These are phyloP conservation scores for Syrista parreyssii DNA, from an alignment of 2,888 invertebrate species.

Conservation along the genomic window DNA sequence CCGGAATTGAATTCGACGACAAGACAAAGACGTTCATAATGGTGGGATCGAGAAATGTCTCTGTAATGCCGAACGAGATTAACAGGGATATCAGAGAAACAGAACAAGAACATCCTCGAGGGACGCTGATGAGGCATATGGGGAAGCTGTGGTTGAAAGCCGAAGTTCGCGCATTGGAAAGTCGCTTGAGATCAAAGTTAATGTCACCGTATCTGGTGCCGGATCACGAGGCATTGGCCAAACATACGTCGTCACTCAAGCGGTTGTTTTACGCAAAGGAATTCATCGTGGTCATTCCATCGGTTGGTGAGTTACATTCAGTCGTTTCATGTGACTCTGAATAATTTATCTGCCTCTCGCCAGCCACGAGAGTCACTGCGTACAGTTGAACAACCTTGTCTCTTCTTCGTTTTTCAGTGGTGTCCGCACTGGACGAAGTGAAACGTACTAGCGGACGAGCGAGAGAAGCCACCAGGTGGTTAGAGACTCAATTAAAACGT, in stretches of 20 bases:
- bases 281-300: conserved; percentile 89
- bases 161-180: conserved; percentile 88
- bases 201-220: conserved; percentile 90
- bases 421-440: conserved; percentile 87
- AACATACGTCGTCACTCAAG: conserved; percentile 82
- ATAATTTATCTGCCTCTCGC: too few species aligned
- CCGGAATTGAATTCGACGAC: conserved; percentile 75
- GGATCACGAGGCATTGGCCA: conserved; percentile 83
- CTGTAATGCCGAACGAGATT: background rate
- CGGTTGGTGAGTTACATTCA: conserved; percentile 73
- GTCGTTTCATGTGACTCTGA: too few species aligned
- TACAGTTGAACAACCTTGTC: background rate
- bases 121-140: conserved; percentile 83
- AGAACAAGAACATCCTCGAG: conserved; percentile 56
- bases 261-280: conserved; percentile 84
- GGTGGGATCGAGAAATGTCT: conserved; percentile 23
- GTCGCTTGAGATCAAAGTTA: conserved; percentile 71
- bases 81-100: conserved; percentile 27
- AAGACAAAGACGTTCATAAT: conserved; percentile 55
- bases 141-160: conserved; percentile 90
- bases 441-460: conserved; percentile 88
- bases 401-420: conserved; percentile 72
- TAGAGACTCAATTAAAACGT: conserved; percentile 86
- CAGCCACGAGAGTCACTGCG: too few species aligned
- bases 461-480: conserved; percentile 93